Base-by-base conservation (phyloP, 1,140 invertebrate genomes). In the Dufourea novaeangliae region DNA sequence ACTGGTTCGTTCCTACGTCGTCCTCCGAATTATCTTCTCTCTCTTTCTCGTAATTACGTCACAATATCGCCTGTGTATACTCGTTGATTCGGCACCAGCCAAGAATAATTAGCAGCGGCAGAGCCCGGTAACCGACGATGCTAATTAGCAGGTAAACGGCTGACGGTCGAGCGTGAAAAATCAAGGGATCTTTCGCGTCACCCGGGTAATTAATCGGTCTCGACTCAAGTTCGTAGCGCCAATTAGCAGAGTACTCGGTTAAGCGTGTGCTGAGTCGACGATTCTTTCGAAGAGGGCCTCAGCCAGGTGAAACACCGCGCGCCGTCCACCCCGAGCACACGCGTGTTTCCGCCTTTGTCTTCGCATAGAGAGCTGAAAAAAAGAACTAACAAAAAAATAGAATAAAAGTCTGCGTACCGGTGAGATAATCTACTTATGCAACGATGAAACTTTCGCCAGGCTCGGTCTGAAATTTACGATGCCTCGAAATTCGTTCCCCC, bases 111-210 rank as follows among this genome's bases (percentile, higher is more conserved):
- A 84, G 66, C 68, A 32, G 46, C 63, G 46, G 54, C 52, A 63
- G 37, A 34, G 54, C 5, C 17, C 34, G 52, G 54, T 54, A 68
- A 52, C n/a, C 63, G 63, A 41, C 83, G 44, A 80, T 77, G 79
- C 79, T 79, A 84, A 84, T 84, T 84, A 84, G 50, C 63, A 63
- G 68, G 61, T 72, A 84, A 80, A 80, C 79, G 72, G 62, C 57
- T 22, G 54, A 54, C 54, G 34, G 56, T 20, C 67, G 50, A 57
- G 39, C 32, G 56, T 54, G 57, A 76, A 76, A 76, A 76, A 79
- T 79, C 72, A 56, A 62, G 41, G 63, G 44, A 75, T 79, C 56
- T 64, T 74, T 69, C 62, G n/a, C 72, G 41, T 37, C 44, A n/a
- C 44, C 46, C n/a, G n/a, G 52, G 25, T 79, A 76, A 74, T 79